Base-by-base conservation (phyloP, 2,888 invertebrate species). In the Leucozona laternaria region DNA sequence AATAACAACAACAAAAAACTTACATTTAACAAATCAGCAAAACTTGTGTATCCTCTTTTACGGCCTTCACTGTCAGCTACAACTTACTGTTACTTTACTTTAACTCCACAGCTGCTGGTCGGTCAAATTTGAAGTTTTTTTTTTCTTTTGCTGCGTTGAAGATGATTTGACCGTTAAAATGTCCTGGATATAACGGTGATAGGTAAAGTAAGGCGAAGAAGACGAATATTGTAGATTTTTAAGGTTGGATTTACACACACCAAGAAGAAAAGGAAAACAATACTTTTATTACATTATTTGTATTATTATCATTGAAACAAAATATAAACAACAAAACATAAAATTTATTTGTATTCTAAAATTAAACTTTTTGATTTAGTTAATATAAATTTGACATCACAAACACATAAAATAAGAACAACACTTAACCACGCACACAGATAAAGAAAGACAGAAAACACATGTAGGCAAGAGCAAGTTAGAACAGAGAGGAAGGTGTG, bases 331-430 rank as follows among this genome's bases (percentile, higher is more conserved):
- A 78, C 31, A 71, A 76, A 80, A 75, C 10, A 1, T 43, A 53
- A 57, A 60, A 58, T 64, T 64, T 45, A 78, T 66, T 66, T 58
- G 53, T 71, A 31, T 40, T 50, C 31, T 64, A 40, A 70, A 79
- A 75, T 68, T 75, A 57, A 62, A 75, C 55, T 68, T 57, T 25
- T 81, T 76, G 64, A 80, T 71, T 81, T 43, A 58, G n/a, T n/a
- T n/a, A n/a, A n/a, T n/a, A 81, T 34, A 73, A 4, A 53, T 79
- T 79, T 80, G 80, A 80, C 84, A 80, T 25, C 66, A 77, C 84
- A 77, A 72, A 76, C 77, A 82, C 82, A 82, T 20, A 64, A 73
- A 50, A 55, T 53, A 64, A 53, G 20, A 34, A 73, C 48, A 31
- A 20, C 28, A 37, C 22, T 43, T 20, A 28, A 37, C 10, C 40